Percentiles rank a stretch among this genome's conserved stretches.
Evolutionary conservation across 2,888 invertebrate genomes (phyloP).

Genomic region (Sarcophaga caerulescens): DNA sequence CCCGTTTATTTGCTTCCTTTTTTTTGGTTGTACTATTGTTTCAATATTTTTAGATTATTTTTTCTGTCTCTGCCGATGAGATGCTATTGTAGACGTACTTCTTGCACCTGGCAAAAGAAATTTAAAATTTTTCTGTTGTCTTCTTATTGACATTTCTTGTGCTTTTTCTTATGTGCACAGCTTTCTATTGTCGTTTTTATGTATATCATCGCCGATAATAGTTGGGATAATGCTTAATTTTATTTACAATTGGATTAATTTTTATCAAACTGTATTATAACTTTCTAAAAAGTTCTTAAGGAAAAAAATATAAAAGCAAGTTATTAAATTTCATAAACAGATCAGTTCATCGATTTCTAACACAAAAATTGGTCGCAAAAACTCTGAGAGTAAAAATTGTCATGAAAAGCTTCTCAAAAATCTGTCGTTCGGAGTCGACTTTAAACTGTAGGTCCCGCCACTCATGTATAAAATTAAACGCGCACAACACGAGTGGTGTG

Average conservation of each 20-base stretch:
- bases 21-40: background rate
- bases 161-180: background rate
- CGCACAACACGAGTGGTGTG: no score
- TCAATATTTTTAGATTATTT: background rate
- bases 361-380: no score
- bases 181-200: background rate
- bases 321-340: no score
- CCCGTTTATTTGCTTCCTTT: background rate
- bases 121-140: background rate
- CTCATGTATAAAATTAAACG: no score
- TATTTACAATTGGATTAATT: background rate
- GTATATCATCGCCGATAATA: background rate
- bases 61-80: background rate
- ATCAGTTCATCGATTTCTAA: no score
- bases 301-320: no score
- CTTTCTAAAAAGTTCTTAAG: no score
- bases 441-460: no score
- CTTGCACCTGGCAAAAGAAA: background rate
- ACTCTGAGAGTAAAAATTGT: no score
- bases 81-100: background rate
- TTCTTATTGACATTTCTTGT: slow-evolving; percentile 3
- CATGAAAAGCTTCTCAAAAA: no score
- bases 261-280: background rate
- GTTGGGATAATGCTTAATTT: background rate
- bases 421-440: no score